These are phyloP conservation scores for Drosophila pseudoananassae DNA, from an alignment of 1,140 invertebrate genomes.

Conservation along the genomic window DNA sequence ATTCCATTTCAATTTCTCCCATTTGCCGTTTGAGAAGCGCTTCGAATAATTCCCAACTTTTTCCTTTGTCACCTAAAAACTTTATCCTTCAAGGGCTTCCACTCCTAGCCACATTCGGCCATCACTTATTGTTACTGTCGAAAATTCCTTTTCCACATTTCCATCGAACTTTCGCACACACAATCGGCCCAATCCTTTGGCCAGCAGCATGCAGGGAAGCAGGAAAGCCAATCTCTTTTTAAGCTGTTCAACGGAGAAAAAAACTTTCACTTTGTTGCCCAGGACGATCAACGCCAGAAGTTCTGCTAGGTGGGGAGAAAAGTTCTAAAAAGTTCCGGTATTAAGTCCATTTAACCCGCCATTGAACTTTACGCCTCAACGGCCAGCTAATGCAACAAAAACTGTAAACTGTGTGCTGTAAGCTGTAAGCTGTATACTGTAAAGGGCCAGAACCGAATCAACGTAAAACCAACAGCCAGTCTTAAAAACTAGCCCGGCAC, in stretches of 20 bases:
- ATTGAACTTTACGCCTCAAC: constrained; percentile 82
- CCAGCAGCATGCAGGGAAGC: neutral
- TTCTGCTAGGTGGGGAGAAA: constrained; percentile 34
- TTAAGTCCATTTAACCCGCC: constrained; percentile 82
- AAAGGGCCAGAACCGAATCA: constrained; percentile 37
- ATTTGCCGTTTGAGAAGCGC: constrained; percentile 46
- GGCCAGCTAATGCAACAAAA: constrained; percentile 65
- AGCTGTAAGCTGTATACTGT: neutral
- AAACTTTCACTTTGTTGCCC: constrained; percentile 74
- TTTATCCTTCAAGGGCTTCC: constrained; percentile 36
- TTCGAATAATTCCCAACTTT: constrained; percentile 45
- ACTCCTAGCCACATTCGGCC: constrained; percentile 21
- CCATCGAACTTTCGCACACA: constrained; percentile 43
- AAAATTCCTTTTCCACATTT: constrained; percentile 40
- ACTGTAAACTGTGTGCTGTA: constrained; percentile 10
- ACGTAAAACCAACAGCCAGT: constrained; percentile 37
- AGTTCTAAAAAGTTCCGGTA: constrained; percentile 74
- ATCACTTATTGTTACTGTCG: constrained; percentile 58
- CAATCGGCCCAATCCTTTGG: constrained; percentile 43
- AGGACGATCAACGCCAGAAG: constrained; percentile 69
- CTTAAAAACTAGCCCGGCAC: constrained; percentile 41
- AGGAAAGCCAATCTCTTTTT: constrained; percentile 74
- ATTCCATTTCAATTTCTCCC: constrained; percentile 41
- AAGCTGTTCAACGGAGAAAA: constrained; percentile 61
- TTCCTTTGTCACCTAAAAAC: constrained; percentile 51